phyloP scores from a whole-genome alignment of 30 jellyfish, hydroid and myxozoan species.

The Clytia hemisphaerica region DNA sequence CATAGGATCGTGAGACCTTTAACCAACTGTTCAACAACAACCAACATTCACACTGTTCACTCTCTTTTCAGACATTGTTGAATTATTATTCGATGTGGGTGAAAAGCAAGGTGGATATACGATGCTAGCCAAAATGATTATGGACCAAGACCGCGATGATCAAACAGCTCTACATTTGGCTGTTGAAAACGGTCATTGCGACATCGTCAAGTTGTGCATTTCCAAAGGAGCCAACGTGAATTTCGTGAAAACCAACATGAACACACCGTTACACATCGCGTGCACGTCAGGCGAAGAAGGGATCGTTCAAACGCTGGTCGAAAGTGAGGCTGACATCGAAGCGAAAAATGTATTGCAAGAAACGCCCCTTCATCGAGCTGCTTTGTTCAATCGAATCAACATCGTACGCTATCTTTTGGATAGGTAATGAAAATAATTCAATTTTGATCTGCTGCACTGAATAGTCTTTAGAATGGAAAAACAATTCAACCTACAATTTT shows the following conservation, averaged over 20 bases:
- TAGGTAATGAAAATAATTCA: neutral
- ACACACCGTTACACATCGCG: conserved; percentile 88
- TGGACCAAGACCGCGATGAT: conserved; percentile 92
- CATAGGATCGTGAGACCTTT: no score
- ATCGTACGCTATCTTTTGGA: conserved; percentile 64
- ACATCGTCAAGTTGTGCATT: conserved; percentile 65
- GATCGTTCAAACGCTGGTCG: conserved; percentile 63
- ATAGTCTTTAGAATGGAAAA: no score
- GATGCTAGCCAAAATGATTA: conserved; percentile 70
- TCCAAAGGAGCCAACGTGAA: conserved; percentile 93
- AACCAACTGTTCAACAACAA: no score
- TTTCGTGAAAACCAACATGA: conserved; percentile 57
- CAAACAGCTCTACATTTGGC: conserved; percentile 96
- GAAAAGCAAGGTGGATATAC: conserved; percentile 93
- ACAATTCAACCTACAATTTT: no score
- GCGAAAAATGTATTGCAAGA: conserved; percentile 90
- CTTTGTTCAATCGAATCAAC: conserved; percentile 73
- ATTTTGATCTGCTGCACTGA: neutral
- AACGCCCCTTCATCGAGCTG: conserved; percentile 96
- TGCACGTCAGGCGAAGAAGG: conserved; percentile 91
- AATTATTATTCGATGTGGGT: conserved; percentile 58
- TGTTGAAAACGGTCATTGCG: conserved; percentile 83
- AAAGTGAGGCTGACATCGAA: conserved; percentile 88
- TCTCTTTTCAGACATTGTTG: conserved; percentile 51
- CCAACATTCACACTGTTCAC: no score